Evolutionary conservation across 2,113 vertebrate species (phyloP).

Genomic region (Pungitius pungitius): DNA sequence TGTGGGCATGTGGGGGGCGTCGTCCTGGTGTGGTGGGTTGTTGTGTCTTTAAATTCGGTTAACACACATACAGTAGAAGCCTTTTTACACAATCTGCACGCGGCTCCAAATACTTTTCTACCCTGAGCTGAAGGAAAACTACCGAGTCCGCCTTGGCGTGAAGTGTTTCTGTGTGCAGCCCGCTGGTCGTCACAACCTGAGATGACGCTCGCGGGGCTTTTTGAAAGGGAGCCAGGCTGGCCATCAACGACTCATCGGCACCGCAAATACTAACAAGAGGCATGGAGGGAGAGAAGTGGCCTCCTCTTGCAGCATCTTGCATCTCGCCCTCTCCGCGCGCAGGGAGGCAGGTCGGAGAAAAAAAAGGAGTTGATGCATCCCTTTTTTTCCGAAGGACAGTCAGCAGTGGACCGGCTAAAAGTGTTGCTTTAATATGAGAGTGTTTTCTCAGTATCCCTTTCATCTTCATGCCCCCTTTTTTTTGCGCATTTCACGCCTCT

Average conservation of each 20-base stretch:
- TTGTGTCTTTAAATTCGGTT: conserved; percentile 6
- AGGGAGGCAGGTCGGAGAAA: conserved; percentile 28
- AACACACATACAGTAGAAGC: neutral
- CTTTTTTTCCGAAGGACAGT: conserved; percentile 25
- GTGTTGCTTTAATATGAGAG: conserved; percentile 9
- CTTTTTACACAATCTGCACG: neutral
- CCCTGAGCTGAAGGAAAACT: neutral
- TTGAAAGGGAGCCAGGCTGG: conserved; percentile 44
- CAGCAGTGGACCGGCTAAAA: conserved; percentile 19
- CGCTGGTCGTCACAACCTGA: conserved; percentile 35
- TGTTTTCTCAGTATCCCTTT: conserved; percentile 28
- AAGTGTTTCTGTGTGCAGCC: conserved; percentile 26
- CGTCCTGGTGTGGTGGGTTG: neutral
- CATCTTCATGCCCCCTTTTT: conserved; percentile 12
- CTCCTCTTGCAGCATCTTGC: conserved; percentile 43
- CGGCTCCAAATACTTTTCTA: neutral
- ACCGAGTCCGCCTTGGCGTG: conserved; percentile 8
- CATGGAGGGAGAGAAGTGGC: conserved; percentile 45
- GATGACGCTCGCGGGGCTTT: conserved; percentile 13
- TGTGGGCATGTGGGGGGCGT: neutral
- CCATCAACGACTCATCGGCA: conserved; percentile 22
- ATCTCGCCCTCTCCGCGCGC: conserved; percentile 20
- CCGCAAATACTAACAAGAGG: conserved; percentile 38
- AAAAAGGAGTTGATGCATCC: conserved; percentile 41
- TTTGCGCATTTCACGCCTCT: conserved; percentile 13